These are phyloP conservation scores for Chaenodraco wilsoni DNA, from an alignment of 2,797 vertebrate genomes.

Conservation along the genomic window DNA sequence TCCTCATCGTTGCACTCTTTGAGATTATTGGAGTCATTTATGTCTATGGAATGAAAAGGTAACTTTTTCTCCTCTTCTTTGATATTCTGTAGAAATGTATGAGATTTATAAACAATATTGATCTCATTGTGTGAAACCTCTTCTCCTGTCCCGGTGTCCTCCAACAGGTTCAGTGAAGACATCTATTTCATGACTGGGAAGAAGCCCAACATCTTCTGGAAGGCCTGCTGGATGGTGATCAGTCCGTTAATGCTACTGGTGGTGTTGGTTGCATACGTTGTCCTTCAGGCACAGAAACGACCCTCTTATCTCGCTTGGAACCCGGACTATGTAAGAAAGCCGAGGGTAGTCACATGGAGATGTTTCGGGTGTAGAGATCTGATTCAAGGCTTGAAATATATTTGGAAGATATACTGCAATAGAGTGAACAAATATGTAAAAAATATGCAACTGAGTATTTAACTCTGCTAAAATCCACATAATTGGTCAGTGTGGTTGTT, in stretches of 20 bases:
- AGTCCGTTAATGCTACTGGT: conserved; percentile 88
- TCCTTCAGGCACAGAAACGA: conserved; percentile 73
- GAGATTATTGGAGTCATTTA: conserved; percentile 85
- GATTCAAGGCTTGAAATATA: too few species aligned
- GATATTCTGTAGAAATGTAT: too few species aligned
- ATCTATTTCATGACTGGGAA: conserved; percentile 89
- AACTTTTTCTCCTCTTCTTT: conserved; percentile 25
- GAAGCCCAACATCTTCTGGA: conserved; percentile 88
- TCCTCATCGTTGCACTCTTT: conserved; percentile 88
- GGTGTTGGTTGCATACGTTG: conserved; percentile 85
- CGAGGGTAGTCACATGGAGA: neutral
- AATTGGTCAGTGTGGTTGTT: too few species aligned
- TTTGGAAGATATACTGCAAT: too few species aligned
- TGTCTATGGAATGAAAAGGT: conserved; percentile 88
- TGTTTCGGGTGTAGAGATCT: too few species aligned
- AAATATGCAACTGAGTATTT: too few species aligned
- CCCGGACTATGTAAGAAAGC: conserved; percentile 85
- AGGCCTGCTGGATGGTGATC: conserved; percentile 86
- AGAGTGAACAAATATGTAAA: too few species aligned
- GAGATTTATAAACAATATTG: neutral
- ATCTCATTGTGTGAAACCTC: neutral
- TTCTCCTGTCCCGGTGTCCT: neutral
- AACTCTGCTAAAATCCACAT: too few species aligned
- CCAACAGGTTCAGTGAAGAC: conserved; percentile 88
- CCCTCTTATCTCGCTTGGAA: conserved; percentile 88